Conservation (phyloP, 2,888 invertebrate species). For the Drosophila monieri region DNA sequence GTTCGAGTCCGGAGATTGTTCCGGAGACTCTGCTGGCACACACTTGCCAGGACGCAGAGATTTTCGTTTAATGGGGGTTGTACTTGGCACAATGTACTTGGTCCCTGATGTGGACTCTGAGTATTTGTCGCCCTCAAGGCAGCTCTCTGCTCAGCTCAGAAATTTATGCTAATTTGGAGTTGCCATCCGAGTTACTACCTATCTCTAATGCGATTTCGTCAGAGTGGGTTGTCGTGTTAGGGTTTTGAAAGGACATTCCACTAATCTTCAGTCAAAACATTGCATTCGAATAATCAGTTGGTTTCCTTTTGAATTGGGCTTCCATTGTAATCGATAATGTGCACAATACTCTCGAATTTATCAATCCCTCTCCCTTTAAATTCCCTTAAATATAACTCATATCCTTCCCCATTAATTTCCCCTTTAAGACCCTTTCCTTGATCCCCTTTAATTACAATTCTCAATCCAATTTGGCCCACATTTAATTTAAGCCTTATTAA, state of each 20-base stretch:
- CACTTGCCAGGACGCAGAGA: slow-evolving; percentile 22
- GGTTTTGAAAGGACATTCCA: not conserved
- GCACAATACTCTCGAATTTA: slow-evolving; percentile 2
- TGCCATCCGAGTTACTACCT: not conserved
- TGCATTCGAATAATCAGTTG: not conserved
- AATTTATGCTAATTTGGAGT: slow-evolving; percentile 26
- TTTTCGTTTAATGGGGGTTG: slow-evolving; percentile 16
- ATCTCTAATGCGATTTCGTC: not conserved
- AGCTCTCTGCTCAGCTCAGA: not conserved
- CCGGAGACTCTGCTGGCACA: slow-evolving; percentile 10
- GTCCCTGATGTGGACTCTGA: not conserved
- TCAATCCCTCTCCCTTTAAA: slow-evolving; percentile 3
- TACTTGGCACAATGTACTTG: not conserved
- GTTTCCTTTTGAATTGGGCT: not conserved
- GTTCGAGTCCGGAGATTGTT: slow-evolving; percentile 33
- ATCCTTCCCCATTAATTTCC: slow-evolving; percentile 14
- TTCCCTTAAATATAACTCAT: slow-evolving; percentile 10
- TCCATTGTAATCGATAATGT: not conserved
- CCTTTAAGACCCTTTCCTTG: slow-evolving; percentile 6
- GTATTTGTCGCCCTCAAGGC: slow-evolving; percentile 3
- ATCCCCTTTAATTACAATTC: slow-evolving; percentile 39
- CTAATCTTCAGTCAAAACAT: not conserved
- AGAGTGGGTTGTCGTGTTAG: not conserved
- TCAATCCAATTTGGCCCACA: slow-evolving; percentile 28
- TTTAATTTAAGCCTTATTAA: slow-evolving; percentile 64